These are phyloP conservation scores for Glyphotaelius pellucidus DNA, from an alignment of 2,888 invertebrate genomes.

Conservation along the genomic window DNA sequence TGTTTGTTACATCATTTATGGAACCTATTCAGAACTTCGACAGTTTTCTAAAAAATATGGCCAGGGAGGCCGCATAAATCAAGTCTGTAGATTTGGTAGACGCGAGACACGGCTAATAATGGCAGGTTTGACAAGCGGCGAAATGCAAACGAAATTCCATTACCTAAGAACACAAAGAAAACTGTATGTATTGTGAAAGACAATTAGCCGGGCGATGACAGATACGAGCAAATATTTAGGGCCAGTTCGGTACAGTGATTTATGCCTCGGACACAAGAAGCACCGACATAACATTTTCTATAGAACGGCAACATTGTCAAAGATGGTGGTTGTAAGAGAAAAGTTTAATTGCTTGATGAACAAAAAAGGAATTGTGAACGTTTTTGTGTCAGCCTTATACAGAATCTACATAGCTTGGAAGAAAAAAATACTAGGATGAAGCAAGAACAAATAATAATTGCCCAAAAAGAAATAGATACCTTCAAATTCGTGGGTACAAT, in stretches of 20 bases:
- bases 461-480: not conserved
- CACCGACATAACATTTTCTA: not conserved
- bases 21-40: not conserved
- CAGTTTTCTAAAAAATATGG: slow-evolving; percentile 4
- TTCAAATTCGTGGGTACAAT: too few relatives aligned
- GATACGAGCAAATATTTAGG: slow-evolving; percentile 38
- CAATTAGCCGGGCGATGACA: slow-evolving; percentile 59
- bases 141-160: slow-evolving; percentile 18
- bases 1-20: not conserved
- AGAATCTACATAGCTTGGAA: not conserved
- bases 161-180: not conserved
- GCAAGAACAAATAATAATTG: not conserved
- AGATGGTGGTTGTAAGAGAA: not conserved
- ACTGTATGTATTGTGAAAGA: not conserved
- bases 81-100: not conserved
- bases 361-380: not conserved
- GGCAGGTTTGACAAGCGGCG: not conserved
- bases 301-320: not conserved
- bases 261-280: not conserved
- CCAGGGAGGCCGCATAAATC: slow-evolving; percentile 19
- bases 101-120: not conserved
- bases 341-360: not conserved
- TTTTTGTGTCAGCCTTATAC: not conserved
- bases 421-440: not conserved
- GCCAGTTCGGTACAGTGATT: slow-evolving; percentile 65